Evolutionary conservation across 92 coral and sea anemone genomes (phyloP), one percentile per base, ranked within the genome.

Genomic region (Palythoa grandis): DNA sequence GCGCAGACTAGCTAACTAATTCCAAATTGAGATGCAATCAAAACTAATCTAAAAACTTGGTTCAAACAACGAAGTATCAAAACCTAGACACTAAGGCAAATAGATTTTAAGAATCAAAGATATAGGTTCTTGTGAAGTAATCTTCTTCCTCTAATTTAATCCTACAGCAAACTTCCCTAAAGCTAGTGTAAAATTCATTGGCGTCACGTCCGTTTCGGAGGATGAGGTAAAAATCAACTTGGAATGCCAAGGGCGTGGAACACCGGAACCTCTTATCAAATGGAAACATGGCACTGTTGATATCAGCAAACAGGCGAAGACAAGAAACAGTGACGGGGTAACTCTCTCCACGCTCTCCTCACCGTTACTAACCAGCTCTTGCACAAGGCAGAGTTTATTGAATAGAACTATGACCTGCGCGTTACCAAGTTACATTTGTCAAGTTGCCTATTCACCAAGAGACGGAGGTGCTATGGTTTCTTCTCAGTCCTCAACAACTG

Each of bases 381-480:
- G 78, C 57, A 7, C 35, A 43, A 43, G 57, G 54, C 23, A 73
- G 35, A 73, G 16, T 57, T 2, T 40, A 13, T 29, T 29, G 35
- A 73, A 73, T 57, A 73, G 78, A 43, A 73, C 57, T 5, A 40
- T 73, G 10, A 24, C 13, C 29, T 73, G 78, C 22, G 43, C 10
- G 4, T n/a, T 73, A 73, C 52, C 78, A 9, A 73, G 78, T 47
- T 73, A 47, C 29, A 4, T 73, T 20, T 73, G 78, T 43, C 57
- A 47, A 24, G 78, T 73, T 11, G 43, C 58, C 35, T 40, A 73
- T 43, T 14, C 54, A 6, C 35, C 20, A 24, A 43, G 24, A 48
- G 78, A 39, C 11, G 78, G 60, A 48, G 54, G 78, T 6, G 78
- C 78, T 20, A 74, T 74, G 78, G 78, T 48, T 43, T 73, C 35